Evolutionary conservation across 92 coral and sea anemone genomes (phyloP), one percentile per base, ranked within the genome.

Genomic region (Bergia puertoricense): DNA sequence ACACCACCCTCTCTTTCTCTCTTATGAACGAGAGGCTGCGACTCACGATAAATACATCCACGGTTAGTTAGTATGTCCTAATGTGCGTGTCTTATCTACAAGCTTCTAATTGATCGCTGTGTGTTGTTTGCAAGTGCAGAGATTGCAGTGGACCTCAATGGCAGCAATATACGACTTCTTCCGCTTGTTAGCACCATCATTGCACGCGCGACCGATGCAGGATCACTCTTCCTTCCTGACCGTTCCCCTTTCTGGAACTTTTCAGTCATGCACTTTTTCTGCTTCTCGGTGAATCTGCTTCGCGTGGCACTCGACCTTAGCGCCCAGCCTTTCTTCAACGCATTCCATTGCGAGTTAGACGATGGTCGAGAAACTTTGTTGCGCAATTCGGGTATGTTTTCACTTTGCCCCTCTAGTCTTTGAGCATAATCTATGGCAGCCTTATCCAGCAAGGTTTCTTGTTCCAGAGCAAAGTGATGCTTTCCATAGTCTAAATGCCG

Each of bases 401-500:
- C 50, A 41, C 22, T 81, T 6, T 77, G 80, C 68, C 81, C 30
- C 51, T 89, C 89, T 45, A 62, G 82, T 46, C 75, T 89, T 50
- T 50, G 36, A 7, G 91, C 91, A 67, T 88, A 88, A 2, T 39
- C 43, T 30, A 82, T 50, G 48, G 78, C 67, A 18, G 92, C 90
- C 77, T 80, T 86, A 67, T 90, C 92, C 85, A 54, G 87, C 72
- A 91, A 89, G 45, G 94, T 89, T 62, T 93, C 96, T 22, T 82
- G 85, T 77, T 91, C 90, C 73, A 91, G 88, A 30, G 86, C 92
- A 51, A 77, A 78, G 88, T 91, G 81, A 90, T 93, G 91, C 56
- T 91, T 79, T 65, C 92, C 92, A 74, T 81, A 82, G 88, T 91
- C 94, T 20, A 93, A 89, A 71, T 93, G 96, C 76, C 85, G 88